Evolutionary conservation across 2,113 vertebrate genomes (phyloP), one percentile per base, ranked within the genome.

Genomic region (Choloepus hoffmanni): DNA sequence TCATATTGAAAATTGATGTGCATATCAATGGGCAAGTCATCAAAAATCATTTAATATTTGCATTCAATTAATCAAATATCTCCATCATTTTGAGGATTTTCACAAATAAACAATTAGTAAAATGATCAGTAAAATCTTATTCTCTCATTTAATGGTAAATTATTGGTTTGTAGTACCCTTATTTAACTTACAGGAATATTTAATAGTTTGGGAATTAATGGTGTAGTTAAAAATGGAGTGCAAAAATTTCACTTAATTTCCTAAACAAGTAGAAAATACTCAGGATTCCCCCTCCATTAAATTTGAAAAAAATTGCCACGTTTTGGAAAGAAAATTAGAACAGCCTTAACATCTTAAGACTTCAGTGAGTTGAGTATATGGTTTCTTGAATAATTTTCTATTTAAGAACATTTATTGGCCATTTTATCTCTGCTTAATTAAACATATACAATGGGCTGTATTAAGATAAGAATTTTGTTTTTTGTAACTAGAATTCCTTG

Each of bases 21-120:
- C 74, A 90, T 73, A 19, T 70, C 81, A 74, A 91, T 77, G 48
- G 18, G 90, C 28, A 15, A 53, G 90, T 76, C 94, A 86, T 92
- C 87, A 90, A 74, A 94, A 94, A 87, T 79, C 77, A 94, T 94
- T 95, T 81, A 74, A 74, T 96, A 89, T 94, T 89, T 97, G 90
- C 81, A 85, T 84, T 94, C 89, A 91, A 16, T 95, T 94, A 93
- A 63, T 85, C 85, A 91, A 89, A 92, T 84, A 68, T 28, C 73
- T 76, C 70, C 67, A 82, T 72, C 62, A 94, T 77, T 82, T 91
- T 85, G 91, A 95, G 36, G 89, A 72, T 91, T 92, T 92, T 81
- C 79, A 86, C 28, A 78, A 92, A 82, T 74, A 81, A 92, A 78
- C 68, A 91, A 89, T 97, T 92, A 96, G 83, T 90, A 30, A 93